Base-by-base conservation (phyloP, 1,140 invertebrate species). In the Drosophila pallidifrons region DNA sequence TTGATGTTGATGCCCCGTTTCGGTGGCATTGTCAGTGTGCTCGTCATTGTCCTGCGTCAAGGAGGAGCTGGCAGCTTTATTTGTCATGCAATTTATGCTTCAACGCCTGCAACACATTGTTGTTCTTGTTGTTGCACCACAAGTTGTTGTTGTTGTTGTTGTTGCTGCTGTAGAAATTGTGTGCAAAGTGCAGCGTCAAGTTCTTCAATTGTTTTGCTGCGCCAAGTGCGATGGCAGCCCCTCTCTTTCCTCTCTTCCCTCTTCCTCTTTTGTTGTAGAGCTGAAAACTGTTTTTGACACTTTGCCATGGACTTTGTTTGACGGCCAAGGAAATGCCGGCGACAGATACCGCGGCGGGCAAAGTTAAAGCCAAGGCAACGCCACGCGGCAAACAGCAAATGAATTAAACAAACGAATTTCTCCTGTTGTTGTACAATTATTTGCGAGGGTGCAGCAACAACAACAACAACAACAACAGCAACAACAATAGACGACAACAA, bases 81-180 rank as follows among this genome's bases (percentile, higher is more conserved):
- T 75, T 75, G 72, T 59, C 66, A 59, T 75, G 66, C 72, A 75
- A 78, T 70, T 75, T 75, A 70, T 75, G 76, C 76, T 61, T 70
- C 60, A 75, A 78, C 72, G 72, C 72, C 71, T 65, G 70, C 60
- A 30, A 35, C 20, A 32, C 47, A 38, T 65, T 15, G 49, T 32
- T 71, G 51, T 49, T 49, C 30, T 7, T 49, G 16, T 43, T 15
- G 20, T 13, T 52, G 16, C 16, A 16, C 16, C 16, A 16, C 16
- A 16, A 16, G 41, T 5, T 49, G 16, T 43, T 13, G n/a, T 13
- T 13, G n/a, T 13, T 52, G 15, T 20, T 20, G n/a, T 15, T n/a
- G 60, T 54, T 55, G 64, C 11, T 49, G 63, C 25, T 54, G 68
- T 35, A 11, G 32, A 5, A 75, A 75, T 64, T 59, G 55, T 61